phyloP scores from a whole-genome alignment of 1,140 invertebrate species.

The Orchestia grillus region DNA sequence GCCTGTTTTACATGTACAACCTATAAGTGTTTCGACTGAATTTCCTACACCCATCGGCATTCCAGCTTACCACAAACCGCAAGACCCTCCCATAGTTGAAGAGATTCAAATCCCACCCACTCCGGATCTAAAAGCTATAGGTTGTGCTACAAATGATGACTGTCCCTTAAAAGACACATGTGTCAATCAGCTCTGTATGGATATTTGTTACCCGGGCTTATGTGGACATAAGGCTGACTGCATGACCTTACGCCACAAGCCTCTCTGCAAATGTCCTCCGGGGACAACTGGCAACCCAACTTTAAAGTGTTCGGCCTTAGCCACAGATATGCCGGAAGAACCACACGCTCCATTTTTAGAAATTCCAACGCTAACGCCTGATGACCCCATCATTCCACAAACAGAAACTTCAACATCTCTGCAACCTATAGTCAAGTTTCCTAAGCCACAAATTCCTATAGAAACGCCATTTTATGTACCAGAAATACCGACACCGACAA shows the following conservation, averaged over 20 bases:
- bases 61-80: background rate
- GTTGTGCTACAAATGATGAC: conserved; percentile 80
- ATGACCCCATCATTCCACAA: background rate
- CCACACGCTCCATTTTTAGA: background rate
- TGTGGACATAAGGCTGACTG: conserved; percentile 86
- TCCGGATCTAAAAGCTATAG: conserved; percentile 71
- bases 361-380: background rate
- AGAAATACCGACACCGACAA: conserved; percentile 38
- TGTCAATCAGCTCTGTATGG: conserved; percentile 65
- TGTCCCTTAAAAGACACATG: conserved; percentile 72
- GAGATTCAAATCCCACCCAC: background rate
- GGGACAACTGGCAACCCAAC: conserved; percentile 85
- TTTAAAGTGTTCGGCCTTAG: conserved; percentile 75
- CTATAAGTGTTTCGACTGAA: conserved; percentile 71
- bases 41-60: background rate
- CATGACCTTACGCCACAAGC: conserved; percentile 80
- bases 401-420: background rate
- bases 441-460: conserved; percentile 11
- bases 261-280: conserved; percentile 81
- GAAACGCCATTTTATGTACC: conserved; percentile 19
- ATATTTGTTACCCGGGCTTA: conserved; percentile 64
- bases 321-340: conserved; percentile 33
- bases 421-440: background rate
- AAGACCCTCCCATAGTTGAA: background rate
- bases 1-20: conserved; percentile 12